These are phyloP conservation scores for Diadumene lineata DNA, from an alignment of 92 coral and sea anemone species.

Conservation along the genomic window DNA sequence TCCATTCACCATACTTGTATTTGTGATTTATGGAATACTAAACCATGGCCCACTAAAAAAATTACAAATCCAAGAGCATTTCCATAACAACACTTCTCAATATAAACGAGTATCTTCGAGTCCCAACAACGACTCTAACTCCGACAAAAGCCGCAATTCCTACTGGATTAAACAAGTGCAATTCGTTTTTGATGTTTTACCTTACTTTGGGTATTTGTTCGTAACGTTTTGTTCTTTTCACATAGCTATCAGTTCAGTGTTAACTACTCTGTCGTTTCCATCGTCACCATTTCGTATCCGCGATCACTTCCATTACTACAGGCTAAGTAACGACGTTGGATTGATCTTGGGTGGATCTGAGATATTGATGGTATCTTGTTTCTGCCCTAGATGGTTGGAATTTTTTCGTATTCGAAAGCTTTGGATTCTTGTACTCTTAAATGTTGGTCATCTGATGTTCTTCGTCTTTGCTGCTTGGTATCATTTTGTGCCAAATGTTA, in stretches of 20 bases:
- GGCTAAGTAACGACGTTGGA: background rate
- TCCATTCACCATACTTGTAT: constrained; percentile 9
- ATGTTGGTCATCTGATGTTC: constrained; percentile 9
- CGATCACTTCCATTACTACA: constrained; percentile 6
- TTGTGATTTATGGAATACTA: constrained; percentile 7
- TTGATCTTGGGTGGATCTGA: background rate
- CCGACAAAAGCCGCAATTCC: background rate
- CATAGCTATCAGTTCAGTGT: background rate
- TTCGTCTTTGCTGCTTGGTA: constrained; percentile 4
- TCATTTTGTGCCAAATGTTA: constrained; percentile 7
- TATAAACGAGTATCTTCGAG: constrained; percentile 1
- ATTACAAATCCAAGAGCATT: background rate
- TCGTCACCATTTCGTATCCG: background rate
- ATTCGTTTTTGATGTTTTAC: background rate
- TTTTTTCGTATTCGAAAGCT: background rate
- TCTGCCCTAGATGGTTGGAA: background rate
- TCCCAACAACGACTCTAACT: background rate
- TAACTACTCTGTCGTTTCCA: background rate
- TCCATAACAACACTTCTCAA: background rate
- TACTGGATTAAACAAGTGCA: background rate
- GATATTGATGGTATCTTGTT: background rate
- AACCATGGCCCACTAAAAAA: background rate
- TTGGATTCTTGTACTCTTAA: background rate
- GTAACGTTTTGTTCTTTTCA: background rate
- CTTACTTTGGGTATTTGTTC: background rate